A percentile compares a stretch with the other conserved stretches of the same genome.
phyloP scores from a whole-genome alignment of 2,888 invertebrate genomes.

The Neocrepidodera transversa region DNA sequence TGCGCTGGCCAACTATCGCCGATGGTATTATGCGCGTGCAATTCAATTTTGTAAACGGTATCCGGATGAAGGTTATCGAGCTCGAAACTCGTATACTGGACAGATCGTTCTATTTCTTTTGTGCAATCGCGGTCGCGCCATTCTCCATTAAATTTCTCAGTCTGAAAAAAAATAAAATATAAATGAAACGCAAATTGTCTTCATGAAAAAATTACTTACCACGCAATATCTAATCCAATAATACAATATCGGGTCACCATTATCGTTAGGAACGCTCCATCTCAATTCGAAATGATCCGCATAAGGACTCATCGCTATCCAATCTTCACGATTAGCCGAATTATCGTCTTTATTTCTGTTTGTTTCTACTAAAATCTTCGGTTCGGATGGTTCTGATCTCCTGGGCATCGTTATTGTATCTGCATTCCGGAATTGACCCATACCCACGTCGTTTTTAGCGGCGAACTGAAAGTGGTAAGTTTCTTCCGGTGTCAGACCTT shows the following conservation, averaged over 20 bases:
- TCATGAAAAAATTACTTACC: too few relatives aligned
- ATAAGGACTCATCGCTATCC: slow-evolving; percentile 68
- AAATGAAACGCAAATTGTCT: too few relatives aligned
- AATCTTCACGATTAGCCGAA: slow-evolving; percentile 61
- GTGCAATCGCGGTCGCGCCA: slow-evolving; percentile 69
- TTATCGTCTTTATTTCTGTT: slow-evolving; percentile 52
- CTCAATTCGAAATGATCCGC: slow-evolving; percentile 81
- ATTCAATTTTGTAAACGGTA: slow-evolving; percentile 82
- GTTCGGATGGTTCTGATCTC: slow-evolving; percentile 78
- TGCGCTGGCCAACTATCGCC: slow-evolving; percentile 82
- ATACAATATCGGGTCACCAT: slow-evolving; percentile 86
- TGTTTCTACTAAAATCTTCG: slow-evolving; percentile 66
- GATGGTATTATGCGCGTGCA: slow-evolving; percentile 85
- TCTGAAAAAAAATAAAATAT: slow-evolving; percentile 60
- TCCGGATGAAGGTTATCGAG: slow-evolving; percentile 76
- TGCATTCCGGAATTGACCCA: slow-evolving; percentile 69
- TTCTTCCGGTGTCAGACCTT: slow-evolving; percentile 77
- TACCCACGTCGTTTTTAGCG: slow-evolving; percentile 83
- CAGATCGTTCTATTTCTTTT: slow-evolving; percentile 68
- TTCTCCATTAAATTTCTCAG: slow-evolving; percentile 70
- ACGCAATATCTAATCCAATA: slow-evolving; percentile 84
- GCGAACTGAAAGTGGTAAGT: slow-evolving; percentile 85
- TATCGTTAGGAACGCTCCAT: slow-evolving; percentile 87
- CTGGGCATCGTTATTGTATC: slow-evolving; percentile 73
- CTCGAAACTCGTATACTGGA: slow-evolving; percentile 70